These are phyloP conservation scores for Galerucella pusilla DNA, from an alignment of 2,888 invertebrate species.

Conservation along the genomic window DNA sequence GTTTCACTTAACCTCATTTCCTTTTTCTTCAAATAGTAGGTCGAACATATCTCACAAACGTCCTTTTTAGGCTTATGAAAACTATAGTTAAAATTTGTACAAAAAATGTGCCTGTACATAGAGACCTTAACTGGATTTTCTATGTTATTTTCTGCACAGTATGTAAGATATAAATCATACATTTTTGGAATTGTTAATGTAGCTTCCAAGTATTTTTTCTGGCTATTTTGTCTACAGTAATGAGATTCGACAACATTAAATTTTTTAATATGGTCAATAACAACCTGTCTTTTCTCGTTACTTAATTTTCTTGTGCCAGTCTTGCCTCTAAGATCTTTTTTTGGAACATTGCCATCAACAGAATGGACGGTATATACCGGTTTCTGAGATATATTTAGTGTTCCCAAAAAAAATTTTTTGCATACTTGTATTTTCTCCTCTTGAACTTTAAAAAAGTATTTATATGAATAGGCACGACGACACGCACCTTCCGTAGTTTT, in stretches of 20 bases:
- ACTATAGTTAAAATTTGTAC: conserved; percentile 30
- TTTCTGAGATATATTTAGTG: neutral
- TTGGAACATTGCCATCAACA: neutral
- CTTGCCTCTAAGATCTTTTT: neutral
- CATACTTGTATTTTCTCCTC: neutral
- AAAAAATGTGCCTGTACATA: conserved; percentile 35
- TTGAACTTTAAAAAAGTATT: neutral
- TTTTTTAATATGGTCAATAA: neutral
- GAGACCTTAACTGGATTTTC: conserved; percentile 35
- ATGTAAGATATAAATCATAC: conserved; percentile 36
- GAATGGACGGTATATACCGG: neutral
- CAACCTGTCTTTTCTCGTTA: neutral
- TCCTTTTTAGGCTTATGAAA: conserved; percentile 39
- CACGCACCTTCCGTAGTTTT: neutral
- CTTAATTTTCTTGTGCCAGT: neutral
- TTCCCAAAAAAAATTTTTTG: neutral
- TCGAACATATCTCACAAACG: conserved; percentile 33
- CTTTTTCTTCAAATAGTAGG: conserved; percentile 32
- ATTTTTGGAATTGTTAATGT: conserved; percentile 34
- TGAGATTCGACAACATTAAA: neutral
- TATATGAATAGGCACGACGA: neutral
- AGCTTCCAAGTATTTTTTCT: conserved; percentile 14
- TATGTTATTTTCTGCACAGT: conserved; percentile 29
- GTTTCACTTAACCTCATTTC: conserved; percentile 19
- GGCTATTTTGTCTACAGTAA: neutral